These are phyloP conservation scores for Paralichthys olivaceus DNA, from an alignment of 2,113 vertebrate genomes.

Conservation along the genomic window DNA sequence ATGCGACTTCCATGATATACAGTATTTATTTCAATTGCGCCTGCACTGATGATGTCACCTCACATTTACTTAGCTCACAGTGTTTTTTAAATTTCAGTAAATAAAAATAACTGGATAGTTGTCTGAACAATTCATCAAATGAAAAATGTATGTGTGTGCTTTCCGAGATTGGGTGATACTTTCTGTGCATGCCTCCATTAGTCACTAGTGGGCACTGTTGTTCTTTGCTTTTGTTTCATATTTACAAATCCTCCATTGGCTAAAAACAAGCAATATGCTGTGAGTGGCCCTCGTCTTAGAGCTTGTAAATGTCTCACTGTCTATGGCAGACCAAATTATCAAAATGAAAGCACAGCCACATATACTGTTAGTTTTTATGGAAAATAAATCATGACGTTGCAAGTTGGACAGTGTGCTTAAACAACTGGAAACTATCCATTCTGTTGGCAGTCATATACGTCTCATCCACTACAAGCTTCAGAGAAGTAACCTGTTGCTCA, in stretches of 20 bases:
- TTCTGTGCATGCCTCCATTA: conserved; percentile 1
- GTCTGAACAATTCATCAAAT: not conserved
- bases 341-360: conserved; percentile 4
- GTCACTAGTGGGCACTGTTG: conserved; percentile 68
- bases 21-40: conserved; percentile 43
- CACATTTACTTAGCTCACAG: conserved; percentile 15
- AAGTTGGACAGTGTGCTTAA: too few relatives aligned
- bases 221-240: not conserved
- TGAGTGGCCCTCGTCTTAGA: not conserved
- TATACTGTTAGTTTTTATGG: not conserved
- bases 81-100: not conserved
- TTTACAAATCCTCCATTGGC: conserved; percentile 10
- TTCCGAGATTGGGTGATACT: not conserved
- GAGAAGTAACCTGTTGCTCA: too few relatives aligned
- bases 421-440: too few relatives aligned
- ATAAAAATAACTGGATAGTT: not conserved
- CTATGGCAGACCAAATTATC: not conserved
- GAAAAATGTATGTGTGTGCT: not conserved
- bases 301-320: not conserved
- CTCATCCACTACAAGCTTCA: too few relatives aligned
- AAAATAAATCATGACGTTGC: not conserved
- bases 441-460: too few relatives aligned
- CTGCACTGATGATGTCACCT: conserved; percentile 35
- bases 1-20: not conserved
- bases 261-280: not conserved